A percentile compares a stretch with the other conserved stretches of the same genome.
Conservation (phyloP, 1,140 invertebrate species). For the Ceratina calcarata region DNA sequence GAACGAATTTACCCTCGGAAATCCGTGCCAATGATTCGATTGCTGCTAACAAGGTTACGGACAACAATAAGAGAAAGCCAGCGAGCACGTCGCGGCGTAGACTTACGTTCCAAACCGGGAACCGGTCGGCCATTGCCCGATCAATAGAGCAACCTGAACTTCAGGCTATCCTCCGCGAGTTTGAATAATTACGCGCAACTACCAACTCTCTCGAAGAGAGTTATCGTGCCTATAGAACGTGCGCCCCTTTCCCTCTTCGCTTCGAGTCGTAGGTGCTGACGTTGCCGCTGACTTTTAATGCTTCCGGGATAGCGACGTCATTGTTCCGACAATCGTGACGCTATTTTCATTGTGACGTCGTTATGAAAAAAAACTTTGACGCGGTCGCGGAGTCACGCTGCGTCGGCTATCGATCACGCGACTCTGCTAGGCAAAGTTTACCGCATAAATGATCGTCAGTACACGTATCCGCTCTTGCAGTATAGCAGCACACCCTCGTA, state of each 20-base stretch:
- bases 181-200: constrained; percentile 62
- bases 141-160: constrained; percentile 58
- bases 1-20: constrained; percentile 16
- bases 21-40: constrained; percentile 23
- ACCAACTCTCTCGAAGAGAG: constrained; percentile 25
- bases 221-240: constrained; percentile 42
- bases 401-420: background rate
- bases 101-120: constrained; percentile 3
- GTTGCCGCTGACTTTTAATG: constrained; percentile 18
- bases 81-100: constrained; percentile 13
- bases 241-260: background rate
- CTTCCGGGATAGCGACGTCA: constrained; percentile 3
- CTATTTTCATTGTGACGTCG: constrained; percentile 14
- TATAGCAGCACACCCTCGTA: too few relatives aligned
- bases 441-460: background rate
- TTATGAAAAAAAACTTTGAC: background rate
- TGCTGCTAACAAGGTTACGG: constrained; percentile 2
- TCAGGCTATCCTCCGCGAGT: constrained; percentile 41
- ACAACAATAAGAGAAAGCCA: constrained; percentile 29
- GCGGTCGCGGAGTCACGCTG: background rate
- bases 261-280: background rate
- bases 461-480: too few relatives aligned
- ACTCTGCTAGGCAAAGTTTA: background rate
- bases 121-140: constrained; percentile 39
- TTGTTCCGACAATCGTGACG: background rate